Conservation (phyloP, 2,888 invertebrate genomes). For the Blomia tropicalis region DNA sequence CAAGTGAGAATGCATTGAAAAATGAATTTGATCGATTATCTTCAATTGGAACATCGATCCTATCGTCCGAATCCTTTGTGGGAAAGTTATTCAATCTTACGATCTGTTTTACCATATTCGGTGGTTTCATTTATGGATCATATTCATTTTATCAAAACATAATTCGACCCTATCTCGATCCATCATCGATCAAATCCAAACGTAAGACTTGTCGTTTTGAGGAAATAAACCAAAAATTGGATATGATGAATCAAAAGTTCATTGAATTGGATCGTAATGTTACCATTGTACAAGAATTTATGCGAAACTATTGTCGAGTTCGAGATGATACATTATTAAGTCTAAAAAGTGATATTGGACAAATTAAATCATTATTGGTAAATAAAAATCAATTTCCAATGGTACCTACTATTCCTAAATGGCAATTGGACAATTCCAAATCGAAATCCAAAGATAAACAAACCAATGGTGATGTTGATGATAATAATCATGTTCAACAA, state of each 20-base stretch:
- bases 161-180: constrained; percentile 18
- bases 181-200: neutral
- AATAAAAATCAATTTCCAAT: constrained; percentile 23
- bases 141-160: constrained; percentile 23
- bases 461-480: too few relatives aligned
- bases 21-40: neutral
- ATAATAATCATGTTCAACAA: too few relatives aligned
- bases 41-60: neutral
- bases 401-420: constrained; percentile 24
- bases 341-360: constrained; percentile 22
- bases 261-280: neutral
- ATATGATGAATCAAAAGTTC: neutral
- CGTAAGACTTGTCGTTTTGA: neutral
- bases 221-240: neutral
- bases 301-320: neutral
- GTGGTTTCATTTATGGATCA: constrained; percentile 22
- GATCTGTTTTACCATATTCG: constrained; percentile 1
- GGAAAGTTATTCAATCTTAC: neutral
- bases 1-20: neutral
- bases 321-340: constrained; percentile 11
- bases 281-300: constrained; percentile 11
- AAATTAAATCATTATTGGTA: constrained; percentile 24
- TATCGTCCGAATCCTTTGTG: neutral
- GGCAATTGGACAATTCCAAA: constrained; percentile 20
- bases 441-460: neutral